Conservation (phyloP, 2,797 vertebrate species). For the Semotilus atromaculatus region DNA sequence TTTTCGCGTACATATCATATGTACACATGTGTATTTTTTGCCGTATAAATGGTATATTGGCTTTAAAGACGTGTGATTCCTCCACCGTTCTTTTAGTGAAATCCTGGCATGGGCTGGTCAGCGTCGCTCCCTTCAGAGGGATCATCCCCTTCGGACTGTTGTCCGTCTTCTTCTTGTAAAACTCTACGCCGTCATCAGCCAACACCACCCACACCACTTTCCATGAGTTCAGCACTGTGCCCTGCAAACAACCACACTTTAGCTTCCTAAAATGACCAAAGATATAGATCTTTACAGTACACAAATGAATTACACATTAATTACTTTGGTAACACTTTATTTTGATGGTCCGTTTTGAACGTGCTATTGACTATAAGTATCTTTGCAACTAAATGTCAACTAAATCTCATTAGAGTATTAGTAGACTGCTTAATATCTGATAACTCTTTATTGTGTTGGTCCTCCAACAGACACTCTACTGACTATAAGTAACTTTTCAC, state of each 20-base stretch:
- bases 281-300: background rate
- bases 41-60: too few relatives aligned
- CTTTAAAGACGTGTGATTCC: background rate
- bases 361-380: too few relatives aligned
- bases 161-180: constrained; percentile 95
- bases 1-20: too few relatives aligned
- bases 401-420: too few relatives aligned
- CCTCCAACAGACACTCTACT: too few relatives aligned
- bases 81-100: constrained; percentile 90
- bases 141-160: constrained; percentile 94
- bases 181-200: constrained; percentile 91
- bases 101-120: constrained; percentile 89
- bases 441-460: too few relatives aligned
- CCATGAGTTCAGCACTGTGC: constrained; percentile 92
- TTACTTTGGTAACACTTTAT: too few relatives aligned
- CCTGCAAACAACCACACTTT: constrained; percentile 70
- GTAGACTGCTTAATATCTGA: too few relatives aligned
- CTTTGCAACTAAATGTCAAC: too few relatives aligned
- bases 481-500: too few relatives aligned
- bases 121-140: constrained; percentile 85
- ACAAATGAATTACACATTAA: background rate
- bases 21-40: too few relatives aligned
- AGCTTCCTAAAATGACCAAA: background rate
- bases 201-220: constrained; percentile 92
- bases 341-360: too few relatives aligned